Evolutionary conservation across 2,797 vertebrate genomes (phyloP).

Genomic region (Propithecus perrieri): DNA sequence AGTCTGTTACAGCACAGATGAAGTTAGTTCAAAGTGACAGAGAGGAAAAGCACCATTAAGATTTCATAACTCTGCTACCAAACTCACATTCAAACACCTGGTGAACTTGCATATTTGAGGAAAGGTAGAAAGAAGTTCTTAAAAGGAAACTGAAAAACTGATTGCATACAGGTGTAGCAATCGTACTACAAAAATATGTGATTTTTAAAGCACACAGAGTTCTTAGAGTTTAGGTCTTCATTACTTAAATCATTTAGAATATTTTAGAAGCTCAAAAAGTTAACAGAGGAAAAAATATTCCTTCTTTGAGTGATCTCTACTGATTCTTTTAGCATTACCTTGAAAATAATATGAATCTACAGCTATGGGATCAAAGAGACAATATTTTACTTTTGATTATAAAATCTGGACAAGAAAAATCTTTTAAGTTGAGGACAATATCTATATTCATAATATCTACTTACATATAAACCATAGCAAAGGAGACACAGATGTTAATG

Average conservation of each 20-base stretch:
- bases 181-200: neutral
- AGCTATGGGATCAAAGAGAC: neutral
- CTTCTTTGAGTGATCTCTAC: neutral
- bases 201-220: constrained; percentile 15
- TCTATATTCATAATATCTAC: neutral
- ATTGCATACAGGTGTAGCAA: constrained; percentile 70
- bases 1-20: neutral
- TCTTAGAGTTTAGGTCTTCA: constrained; percentile 23
- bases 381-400: neutral
- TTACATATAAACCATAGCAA: neutral
- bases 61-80: constrained; percentile 62
- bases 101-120: constrained; percentile 46
- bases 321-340: neutral
- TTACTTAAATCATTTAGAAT: constrained; percentile 45
- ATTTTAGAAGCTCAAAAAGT: constrained; percentile 35
- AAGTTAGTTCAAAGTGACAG: constrained; percentile 52
- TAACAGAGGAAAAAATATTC: neutral
- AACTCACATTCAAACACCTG: constrained; percentile 62
- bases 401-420: neutral
- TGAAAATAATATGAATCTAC: neutral
- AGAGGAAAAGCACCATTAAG: constrained; percentile 38
- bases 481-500: neutral
- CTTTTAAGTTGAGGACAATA: neutral
- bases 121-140: constrained; percentile 50
- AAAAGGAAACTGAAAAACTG: constrained; percentile 59